phyloP scores from a whole-genome alignment of 2,113 vertebrate genomes.

The Sapajus apella region DNA sequence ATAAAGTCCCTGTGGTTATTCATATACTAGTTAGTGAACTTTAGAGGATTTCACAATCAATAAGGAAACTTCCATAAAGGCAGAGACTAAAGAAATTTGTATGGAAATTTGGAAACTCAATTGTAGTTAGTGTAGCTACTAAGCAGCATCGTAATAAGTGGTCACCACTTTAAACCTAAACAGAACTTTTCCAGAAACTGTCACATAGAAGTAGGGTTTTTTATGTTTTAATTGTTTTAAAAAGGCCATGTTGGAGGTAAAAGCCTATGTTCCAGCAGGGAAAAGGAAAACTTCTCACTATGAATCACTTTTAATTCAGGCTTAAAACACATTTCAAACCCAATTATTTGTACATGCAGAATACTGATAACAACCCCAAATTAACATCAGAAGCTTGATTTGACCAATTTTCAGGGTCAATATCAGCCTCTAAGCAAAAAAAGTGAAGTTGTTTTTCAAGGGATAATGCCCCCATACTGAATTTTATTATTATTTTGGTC shows the following conservation, averaged over 20 bases:
- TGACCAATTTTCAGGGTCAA: slow-evolving; percentile 58
- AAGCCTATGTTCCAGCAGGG: slow-evolving; percentile 69
- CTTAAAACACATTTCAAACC: slow-evolving; percentile 71
- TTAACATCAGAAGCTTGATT: slow-evolving; percentile 67
- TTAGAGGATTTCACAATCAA: not conserved
- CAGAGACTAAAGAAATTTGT: not conserved
- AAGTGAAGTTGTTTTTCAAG: not conserved
- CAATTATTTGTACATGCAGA: slow-evolving; percentile 50
- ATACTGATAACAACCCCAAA: slow-evolving; percentile 69
- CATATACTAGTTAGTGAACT: not conserved
- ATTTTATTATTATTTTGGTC: slow-evolving; percentile 24
- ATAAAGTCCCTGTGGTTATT: not conserved
- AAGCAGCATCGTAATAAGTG: not conserved
- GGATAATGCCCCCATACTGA: not conserved
- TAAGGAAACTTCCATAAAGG: not conserved
- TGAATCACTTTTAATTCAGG: slow-evolving; percentile 84
- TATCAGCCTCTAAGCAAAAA: slow-evolving; percentile 42
- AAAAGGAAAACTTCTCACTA: slow-evolving; percentile 78
- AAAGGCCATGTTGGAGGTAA: slow-evolving; percentile 57
- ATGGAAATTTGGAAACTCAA: not conserved
- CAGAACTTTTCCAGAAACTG: slow-evolving; percentile 66
- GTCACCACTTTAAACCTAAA: slow-evolving; percentile 44
- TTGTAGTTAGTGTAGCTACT: not conserved
- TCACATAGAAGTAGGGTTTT: slow-evolving; percentile 54
- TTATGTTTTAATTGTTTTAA: slow-evolving; percentile 63